phyloP scores from a whole-genome alignment of 2,113 vertebrate genomes.

The Lampris incognitus region DNA sequence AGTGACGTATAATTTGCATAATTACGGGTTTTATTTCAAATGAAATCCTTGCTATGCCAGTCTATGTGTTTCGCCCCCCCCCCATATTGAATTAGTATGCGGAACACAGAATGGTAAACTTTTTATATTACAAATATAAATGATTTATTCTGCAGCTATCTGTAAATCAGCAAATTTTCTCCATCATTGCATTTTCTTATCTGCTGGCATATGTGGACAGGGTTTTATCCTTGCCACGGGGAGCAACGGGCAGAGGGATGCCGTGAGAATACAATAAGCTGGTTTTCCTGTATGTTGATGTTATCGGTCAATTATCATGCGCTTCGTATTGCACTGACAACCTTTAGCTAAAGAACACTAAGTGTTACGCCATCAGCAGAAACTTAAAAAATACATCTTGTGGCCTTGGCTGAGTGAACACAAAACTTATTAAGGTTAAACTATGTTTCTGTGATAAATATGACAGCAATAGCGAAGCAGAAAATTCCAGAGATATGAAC shows the following conservation, averaged over 20 bases:
- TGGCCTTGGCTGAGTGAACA: no score
- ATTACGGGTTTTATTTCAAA: constrained; percentile 7
- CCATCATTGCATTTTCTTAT: constrained; percentile 30
- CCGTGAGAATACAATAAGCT: constrained; percentile 43
- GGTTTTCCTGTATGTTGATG: constrained; percentile 45
- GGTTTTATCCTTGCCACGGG: constrained; percentile 16
- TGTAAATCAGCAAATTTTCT: constrained; percentile 21
- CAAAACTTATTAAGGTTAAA: no score
- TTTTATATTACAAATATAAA: constrained; percentile 35
- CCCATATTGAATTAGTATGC: constrained; percentile 14
- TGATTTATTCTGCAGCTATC: neutral
- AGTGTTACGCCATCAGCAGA: neutral
- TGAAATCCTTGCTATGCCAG: neutral
- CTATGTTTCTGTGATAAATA: neutral
- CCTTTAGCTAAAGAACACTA: constrained; percentile 10
- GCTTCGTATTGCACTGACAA: constrained; percentile 31
- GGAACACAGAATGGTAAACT: constrained; percentile 8
- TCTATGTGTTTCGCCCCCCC: neutral
- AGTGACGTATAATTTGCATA: neutral
- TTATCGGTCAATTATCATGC: constrained; percentile 49
- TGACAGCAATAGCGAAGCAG: neutral
- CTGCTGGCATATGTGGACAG: constrained; percentile 12
- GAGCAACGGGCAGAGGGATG: constrained; percentile 30
- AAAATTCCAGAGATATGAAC: neutral
- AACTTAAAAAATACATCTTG: neutral